phyloP scores from a whole-genome alignment of 2,797 vertebrate species.

The Austrolebias charrua region DNA sequence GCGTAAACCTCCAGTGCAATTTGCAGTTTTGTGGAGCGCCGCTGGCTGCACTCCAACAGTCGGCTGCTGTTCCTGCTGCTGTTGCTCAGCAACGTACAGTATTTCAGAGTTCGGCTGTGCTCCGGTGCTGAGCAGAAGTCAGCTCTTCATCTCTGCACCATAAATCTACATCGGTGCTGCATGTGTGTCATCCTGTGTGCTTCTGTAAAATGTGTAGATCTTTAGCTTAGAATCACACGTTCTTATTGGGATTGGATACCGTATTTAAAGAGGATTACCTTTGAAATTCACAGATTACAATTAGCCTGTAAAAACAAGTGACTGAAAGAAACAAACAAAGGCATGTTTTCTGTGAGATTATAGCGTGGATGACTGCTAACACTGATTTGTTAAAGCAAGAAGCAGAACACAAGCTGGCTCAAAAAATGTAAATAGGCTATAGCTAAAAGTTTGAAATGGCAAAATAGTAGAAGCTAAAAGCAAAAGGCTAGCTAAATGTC shows the following conservation, averaged over 20 bases:
- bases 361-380: no score
- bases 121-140: slow-evolving; percentile 70
- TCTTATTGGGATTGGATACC: neutral
- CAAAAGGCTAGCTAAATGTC: no score
- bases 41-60: slow-evolving; percentile 76
- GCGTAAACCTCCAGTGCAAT: slow-evolving; percentile 67
- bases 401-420: no score
- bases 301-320: no score
- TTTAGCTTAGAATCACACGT: neutral
- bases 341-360: no score
- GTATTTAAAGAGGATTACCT: neutral
- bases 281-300: neutral
- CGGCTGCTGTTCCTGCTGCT: slow-evolving; percentile 72
- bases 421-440: no score
- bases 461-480: no score
- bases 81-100: slow-evolving; percentile 84
- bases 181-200: slow-evolving; percentile 1
- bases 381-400: no score
- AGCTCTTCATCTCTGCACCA: slow-evolving; percentile 61
- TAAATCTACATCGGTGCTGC: slow-evolving; percentile 31
- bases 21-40: slow-evolving; percentile 69
- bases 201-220: slow-evolving; percentile 12
- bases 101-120: slow-evolving; percentile 79
- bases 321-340: no score
- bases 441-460: no score